Evolutionary conservation across 2,797 vertebrate genomes (phyloP), one percentile per base, ranked within the genome.

Genomic region (Perodicticus potto): DNA sequence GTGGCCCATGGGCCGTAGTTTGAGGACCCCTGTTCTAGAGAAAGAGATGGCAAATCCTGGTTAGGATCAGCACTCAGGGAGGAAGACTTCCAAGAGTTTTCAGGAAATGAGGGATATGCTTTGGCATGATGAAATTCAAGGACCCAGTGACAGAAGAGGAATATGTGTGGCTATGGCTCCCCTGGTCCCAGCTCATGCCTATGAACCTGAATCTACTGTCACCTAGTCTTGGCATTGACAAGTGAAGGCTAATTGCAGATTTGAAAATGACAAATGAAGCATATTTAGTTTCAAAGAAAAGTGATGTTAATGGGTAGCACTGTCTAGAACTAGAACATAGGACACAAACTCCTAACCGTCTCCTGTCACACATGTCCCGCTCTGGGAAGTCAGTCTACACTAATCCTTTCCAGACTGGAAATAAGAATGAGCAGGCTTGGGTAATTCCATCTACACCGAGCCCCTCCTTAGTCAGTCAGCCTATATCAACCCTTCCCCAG

Each of bases 251-350:
- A 49, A 84, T 2, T 63, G 43, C 32, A 74, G 74, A 73, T 69
- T 27, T 49, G 7, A 82, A 82, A 73, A 43, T 84, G 65, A 76
- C 57, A 65, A n/a, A 87, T 67, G 32, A 67, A 29, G 40, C 40
- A 76, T 20, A 84, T 57, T 92, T 13, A 37, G 49, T 69, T 32
- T 22, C 55, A 91, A 86, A 86, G 32, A 82, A 97, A 86, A 65
- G 4, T 84, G 45, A 13, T n/a, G 57, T 55, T 63, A 67, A 49
- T 27, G 13, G 22, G 9, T 20, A n/a, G 27, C 43, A 67, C 43
- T 37, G 34, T 91, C 86, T 43, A 94, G 23, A 94, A 80, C 61
- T 4, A 67, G 67, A 84, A 13, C 43, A 70, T 9, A 76, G 59
- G 49, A 76, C 76, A 65, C 5, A 87, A 53, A 2, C 57, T 76